Base-by-base conservation (phyloP, 2,888 invertebrate species). In the Xestia rhomboidea region DNA sequence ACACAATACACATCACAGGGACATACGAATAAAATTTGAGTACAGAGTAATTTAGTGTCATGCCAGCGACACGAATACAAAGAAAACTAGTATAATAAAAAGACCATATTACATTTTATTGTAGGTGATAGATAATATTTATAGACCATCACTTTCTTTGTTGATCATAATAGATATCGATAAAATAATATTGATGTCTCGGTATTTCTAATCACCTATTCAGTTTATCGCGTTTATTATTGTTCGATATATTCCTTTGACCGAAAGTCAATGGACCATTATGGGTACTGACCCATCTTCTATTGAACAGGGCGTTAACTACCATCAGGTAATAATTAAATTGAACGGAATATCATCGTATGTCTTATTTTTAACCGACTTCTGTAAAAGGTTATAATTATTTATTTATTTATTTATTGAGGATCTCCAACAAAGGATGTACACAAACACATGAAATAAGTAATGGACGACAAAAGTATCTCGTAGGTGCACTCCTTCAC, bases 161-260 rank as follows among this genome's bases (percentile, higher is more conserved):
- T 41, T 15, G 27, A 21, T 49, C 10, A 27, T 44, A 73, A 24
- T 41, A 44, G 30, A 54, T 8, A 10, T 13, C 51, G 27, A 18
- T 18, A n/a, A 57, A n/a, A n/a, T n/a, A n/a, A 27, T 24, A 72
- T 5, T 34, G 4, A 30, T 68, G 21, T 27, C 34, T 68, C 34
- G 34, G 71, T 51, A 72, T 72, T 72, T 41, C 49, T 49, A 24
- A 72, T 72, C 30, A 30, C 15, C 18, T 73, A n/a, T 41, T 41
- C 30, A 18, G 13, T 41, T 67, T 8, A 18, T 38, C 15, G 27
- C 24, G 24, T 27, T 13, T 13, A 13, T n/a, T n/a, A 27, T 15
- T 41, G 21, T 44, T 7, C 30, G 18, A 18, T 2, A 49, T 73
- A 27, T 44, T 41, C 30, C 30, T 73, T 54, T 6, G 21, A 73